phyloP scores from a whole-genome alignment of 2,888 invertebrate species.

The Machimus atricapillus region DNA sequence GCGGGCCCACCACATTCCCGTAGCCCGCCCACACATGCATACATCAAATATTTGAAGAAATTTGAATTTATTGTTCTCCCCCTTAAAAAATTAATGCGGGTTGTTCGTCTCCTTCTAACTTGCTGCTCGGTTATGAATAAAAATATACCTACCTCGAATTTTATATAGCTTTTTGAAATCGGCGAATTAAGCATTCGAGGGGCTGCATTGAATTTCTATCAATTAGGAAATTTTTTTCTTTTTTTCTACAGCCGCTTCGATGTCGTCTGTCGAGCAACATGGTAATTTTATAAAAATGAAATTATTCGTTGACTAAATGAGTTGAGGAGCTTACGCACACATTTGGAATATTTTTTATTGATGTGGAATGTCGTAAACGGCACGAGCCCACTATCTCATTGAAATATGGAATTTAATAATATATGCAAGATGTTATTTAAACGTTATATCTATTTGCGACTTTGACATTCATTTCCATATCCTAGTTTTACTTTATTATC shows the following conservation, averaged over 20 bases:
- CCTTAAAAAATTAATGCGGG: background rate
- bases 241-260: background rate
- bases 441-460: too few species aligned
- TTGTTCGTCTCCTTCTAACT: background rate
- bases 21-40: background rate
- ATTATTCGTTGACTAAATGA: background rate
- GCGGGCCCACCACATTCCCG: background rate
- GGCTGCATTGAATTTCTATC: background rate
- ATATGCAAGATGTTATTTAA: too few species aligned
- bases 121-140: background rate
- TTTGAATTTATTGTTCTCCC: slow-evolving; percentile 30
- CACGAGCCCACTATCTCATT: too few species aligned
- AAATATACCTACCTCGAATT: background rate
- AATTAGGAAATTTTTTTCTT: background rate
- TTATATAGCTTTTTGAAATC: background rate
- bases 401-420: too few species aligned
- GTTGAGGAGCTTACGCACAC: background rate
- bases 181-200: background rate
- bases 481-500: too few species aligned
- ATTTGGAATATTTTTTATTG: too few species aligned
- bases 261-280: background rate
- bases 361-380: too few species aligned
- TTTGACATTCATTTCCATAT: too few species aligned
- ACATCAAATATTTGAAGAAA: slow-evolving; percentile 21
- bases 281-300: background rate